Evolutionary conservation across 1,140 invertebrate species (phyloP).

Genomic region (Megalopta genalis): DNA sequence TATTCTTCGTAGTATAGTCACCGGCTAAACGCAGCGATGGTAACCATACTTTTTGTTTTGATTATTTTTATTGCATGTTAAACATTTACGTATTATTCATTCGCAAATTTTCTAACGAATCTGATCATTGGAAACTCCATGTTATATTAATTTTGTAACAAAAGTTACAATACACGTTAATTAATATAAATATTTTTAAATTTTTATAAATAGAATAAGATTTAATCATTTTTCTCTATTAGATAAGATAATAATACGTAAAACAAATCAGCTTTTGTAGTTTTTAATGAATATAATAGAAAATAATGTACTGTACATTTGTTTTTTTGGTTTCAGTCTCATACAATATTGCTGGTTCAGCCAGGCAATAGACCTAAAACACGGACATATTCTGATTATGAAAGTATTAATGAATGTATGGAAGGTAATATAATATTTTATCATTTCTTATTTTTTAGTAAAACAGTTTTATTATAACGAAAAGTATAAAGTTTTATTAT

Average conservation of each 20-base stretch:
- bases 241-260: not conserved
- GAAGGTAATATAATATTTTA: slow-evolving; percentile 84
- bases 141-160: not conserved
- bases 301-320: not conserved
- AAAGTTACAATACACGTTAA: not conserved
- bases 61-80: not conserved
- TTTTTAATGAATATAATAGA: not conserved
- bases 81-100: not conserved
- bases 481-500: not conserved
- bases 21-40: slow-evolving; percentile 25
- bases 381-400: slow-evolving; percentile 97
- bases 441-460: slow-evolving; percentile 28
- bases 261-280: not conserved
- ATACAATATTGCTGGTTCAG: slow-evolving; percentile 97
- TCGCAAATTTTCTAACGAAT: slow-evolving; percentile 69
- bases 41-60: slow-evolving; percentile 47
- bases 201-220: not conserved
- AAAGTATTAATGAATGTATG: slow-evolving; percentile 97
- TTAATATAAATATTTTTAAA: not conserved
- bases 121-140: not conserved
- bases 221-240: not conserved
- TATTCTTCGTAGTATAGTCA: not conserved
- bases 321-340: slow-evolving; percentile 86
- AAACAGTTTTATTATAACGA: no score
- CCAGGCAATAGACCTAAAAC: slow-evolving; percentile 95